Conservation (phyloP, 2,113 vertebrate species). For the Orientallactaga bullata region DNA sequence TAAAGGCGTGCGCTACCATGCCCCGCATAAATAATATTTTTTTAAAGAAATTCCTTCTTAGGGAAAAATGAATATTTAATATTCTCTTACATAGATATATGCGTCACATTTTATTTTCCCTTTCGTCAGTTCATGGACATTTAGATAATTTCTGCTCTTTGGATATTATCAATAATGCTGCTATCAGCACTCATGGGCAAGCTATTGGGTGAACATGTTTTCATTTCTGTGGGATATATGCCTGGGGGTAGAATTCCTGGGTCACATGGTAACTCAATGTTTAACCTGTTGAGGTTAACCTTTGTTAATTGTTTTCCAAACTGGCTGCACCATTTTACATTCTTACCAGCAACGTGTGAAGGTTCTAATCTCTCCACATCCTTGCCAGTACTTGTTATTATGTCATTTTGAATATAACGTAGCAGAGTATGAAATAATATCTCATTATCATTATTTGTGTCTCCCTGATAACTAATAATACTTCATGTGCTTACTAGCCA, state of each 20-base stretch:
- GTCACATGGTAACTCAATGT: neutral
- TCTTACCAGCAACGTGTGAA: neutral
- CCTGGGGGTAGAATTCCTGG: neutral
- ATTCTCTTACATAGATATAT: neutral
- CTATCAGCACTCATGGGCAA: neutral
- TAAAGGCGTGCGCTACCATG: no score
- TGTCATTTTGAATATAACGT: conserved; percentile 20
- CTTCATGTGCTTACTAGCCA: conserved; percentile 31
- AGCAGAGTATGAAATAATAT: neutral
- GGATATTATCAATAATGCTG: neutral
- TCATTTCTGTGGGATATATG: conserved; percentile 23
- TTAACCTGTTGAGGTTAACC: conserved; percentile 22
- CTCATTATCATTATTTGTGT: conserved; percentile 45
- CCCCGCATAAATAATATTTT: no score
- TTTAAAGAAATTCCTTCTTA: conserved; percentile 15
- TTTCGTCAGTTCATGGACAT: neutral
- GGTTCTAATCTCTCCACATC: conserved; percentile 27
- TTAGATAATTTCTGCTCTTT: conserved; percentile 7
- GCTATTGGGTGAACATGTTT: conserved; percentile 42
- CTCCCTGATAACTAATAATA: conserved; percentile 20
- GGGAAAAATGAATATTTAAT: neutral
- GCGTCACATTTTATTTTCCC: neutral
- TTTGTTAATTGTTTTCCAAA: conserved; percentile 46
- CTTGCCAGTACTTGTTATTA: conserved; percentile 34
- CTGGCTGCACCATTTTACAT: conserved; percentile 15